phyloP scores from a whole-genome alignment of 2,113 vertebrate species.

The Rhinichthys klamathensis region DNA sequence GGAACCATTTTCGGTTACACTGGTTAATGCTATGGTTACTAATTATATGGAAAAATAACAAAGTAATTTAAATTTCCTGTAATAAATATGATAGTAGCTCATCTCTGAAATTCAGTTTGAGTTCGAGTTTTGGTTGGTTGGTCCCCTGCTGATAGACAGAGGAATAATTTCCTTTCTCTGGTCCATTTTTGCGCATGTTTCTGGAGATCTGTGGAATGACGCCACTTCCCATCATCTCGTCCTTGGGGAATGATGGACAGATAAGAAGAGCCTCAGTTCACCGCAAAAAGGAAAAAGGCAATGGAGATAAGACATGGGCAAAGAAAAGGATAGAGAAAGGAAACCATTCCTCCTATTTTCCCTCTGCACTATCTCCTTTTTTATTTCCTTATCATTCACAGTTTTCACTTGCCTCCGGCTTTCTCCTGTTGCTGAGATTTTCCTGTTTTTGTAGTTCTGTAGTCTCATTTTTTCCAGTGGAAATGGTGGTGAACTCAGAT shows the following conservation, averaged over 20 bases:
- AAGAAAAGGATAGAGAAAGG: constrained; percentile 54
- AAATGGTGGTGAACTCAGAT: not conserved
- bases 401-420: constrained; percentile 19
- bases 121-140: not conserved
- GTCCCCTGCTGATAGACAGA: not conserved
- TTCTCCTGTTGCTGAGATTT: not conserved
- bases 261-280: constrained; percentile 58
- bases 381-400: constrained; percentile 54
- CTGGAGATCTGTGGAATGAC: constrained; percentile 48
- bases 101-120: not conserved
- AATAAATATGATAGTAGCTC: not conserved
- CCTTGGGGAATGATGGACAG: constrained; percentile 61
- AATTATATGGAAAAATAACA: not conserved
- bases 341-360: constrained; percentile 48
- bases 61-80: not conserved
- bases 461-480: not conserved
- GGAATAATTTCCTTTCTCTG: not conserved
- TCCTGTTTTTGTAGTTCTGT: constrained; percentile 17
- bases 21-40: not conserved
- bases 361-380: constrained; percentile 19
- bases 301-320: constrained; percentile 52
- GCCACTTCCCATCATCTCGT: constrained; percentile 55
- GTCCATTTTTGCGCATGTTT: not conserved
- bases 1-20: too few species aligned
- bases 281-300: constrained; percentile 46